These are phyloP conservation scores for Coboldia fuscipes DNA, from an alignment of 1,140 invertebrate genomes.

Conservation along the genomic window DNA sequence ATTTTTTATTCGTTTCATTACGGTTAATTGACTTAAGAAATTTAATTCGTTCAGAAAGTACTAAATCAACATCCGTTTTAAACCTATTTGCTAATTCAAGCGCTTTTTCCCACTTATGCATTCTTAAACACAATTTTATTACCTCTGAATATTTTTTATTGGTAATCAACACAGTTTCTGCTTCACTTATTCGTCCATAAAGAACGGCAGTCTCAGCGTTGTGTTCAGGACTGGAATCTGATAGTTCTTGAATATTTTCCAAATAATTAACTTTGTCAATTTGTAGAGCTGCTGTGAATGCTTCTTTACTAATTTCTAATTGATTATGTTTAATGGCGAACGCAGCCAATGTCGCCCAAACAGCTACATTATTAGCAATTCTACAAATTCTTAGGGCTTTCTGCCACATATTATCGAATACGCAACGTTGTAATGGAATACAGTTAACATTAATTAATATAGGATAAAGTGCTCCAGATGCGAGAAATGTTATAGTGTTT, in stretches of 20 bases:
- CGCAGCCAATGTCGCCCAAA: slow-evolving; percentile 77
- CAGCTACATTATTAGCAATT: slow-evolving; percentile 32
- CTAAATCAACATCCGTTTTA: slow-evolving; percentile 52
- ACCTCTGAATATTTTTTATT: slow-evolving; percentile 54
- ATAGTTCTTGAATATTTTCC: slow-evolving; percentile 40
- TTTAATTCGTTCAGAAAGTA: slow-evolving; percentile 48
- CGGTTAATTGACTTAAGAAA: slow-evolving; percentile 55
- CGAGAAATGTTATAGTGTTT: slow-evolving; percentile 22
- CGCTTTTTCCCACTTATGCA: slow-evolving; percentile 75
- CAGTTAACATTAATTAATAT: slow-evolving; percentile 16
- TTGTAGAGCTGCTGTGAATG: slow-evolving; percentile 74
- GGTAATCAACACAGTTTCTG: slow-evolving; percentile 63
- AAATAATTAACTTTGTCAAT: slow-evolving; percentile 79
- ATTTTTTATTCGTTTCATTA: slow-evolving; percentile 51
- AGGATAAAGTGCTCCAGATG: slow-evolving; percentile 13
- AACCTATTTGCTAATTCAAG: slow-evolving; percentile 67
- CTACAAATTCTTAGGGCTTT: slow-evolving; percentile 16
- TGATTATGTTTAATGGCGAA: slow-evolving; percentile 57
- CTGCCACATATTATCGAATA: slow-evolving; percentile 17
- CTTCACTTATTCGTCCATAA: slow-evolving; percentile 53
- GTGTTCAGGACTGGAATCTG: slow-evolving; percentile 30
- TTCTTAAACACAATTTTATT: slow-evolving; percentile 55
- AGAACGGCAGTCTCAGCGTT: slow-evolving; percentile 64
- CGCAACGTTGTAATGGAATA: slow-evolving; percentile 15
- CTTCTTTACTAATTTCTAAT: slow-evolving; percentile 66